Base-by-base conservation (phyloP, 1,140 invertebrate species). In the Drosophila lini region DNA sequence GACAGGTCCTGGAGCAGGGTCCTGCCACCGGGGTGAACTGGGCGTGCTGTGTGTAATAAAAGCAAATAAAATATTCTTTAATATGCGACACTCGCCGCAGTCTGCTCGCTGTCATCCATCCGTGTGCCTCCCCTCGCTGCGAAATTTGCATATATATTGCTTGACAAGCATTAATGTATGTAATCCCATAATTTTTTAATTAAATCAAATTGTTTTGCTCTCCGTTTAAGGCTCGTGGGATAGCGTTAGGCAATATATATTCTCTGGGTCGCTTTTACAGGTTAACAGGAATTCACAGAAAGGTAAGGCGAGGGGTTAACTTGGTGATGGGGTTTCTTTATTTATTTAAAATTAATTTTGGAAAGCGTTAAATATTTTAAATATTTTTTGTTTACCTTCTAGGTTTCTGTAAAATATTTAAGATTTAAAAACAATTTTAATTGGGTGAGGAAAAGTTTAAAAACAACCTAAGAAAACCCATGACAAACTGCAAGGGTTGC, bases 111-210 rank as follows among this genome's bases (percentile, higher is more conserved):
- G 41, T 67, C 53, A 78, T 57, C 64, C 53, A 78, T 57, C 64
- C 71, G 50, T 60, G 55, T 45, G 42, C 68, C 52, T 58, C 61
- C 58, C 63, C 53, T 9, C 52, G 47, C 40, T 70, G 47, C 63
- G 65, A 80, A 80, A 90, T 84, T 86, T 86, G 81, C 86, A 90
- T 90, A 91, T 91, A 91, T 91, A 88, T 88, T 88, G 88, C 78
- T 88, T 76, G 89, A 91, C 80, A 89, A 84, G 88, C 88, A 86
- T 91, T 90, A 88, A 81, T 88, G 71, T 83, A 63, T 91, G 88
- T 91, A 91, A 91, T 88, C 88, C 88, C 78, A 67, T 91, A 91
- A 91, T 91, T 91, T 91, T 91, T 91, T 91, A 91, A 91, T 91
- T 91, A 91, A 91, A 91, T 91, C 88, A 91, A 91, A 91, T 91